Evolutionary conservation across 2,113 vertebrate genomes (phyloP).

Genomic region (Podiceps cristatus): DNA sequence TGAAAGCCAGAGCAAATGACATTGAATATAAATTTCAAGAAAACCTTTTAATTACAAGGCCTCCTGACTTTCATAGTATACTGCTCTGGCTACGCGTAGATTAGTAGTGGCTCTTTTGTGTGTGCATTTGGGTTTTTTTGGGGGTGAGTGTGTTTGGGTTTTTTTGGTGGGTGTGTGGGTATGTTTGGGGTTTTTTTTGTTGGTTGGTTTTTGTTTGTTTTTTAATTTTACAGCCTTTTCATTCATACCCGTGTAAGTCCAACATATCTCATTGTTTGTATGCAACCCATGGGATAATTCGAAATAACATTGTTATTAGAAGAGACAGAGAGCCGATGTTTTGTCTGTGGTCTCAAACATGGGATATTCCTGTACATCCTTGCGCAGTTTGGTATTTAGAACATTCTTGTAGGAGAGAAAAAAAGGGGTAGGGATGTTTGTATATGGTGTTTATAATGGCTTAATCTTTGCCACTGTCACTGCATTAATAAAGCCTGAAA

Average conservation of each 20-base stretch:
- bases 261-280: not conserved
- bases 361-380: not conserved
- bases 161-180: no score
- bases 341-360: not conserved
- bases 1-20: not conserved
- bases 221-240: not conserved
- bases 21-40: not conserved
- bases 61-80: not conserved
- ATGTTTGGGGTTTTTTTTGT: no score
- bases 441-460: not conserved
- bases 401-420: not conserved
- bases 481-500: not conserved
- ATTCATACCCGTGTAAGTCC: accelerated
- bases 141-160: no score
- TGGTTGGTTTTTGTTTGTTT: not conserved
- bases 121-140: not conserved
- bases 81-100: not conserved
- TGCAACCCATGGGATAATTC: not conserved
- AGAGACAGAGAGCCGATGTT: not conserved
- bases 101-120: not conserved
- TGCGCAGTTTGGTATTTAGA: not conserved
- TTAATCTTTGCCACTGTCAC: not conserved
- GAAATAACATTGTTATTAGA: not conserved
- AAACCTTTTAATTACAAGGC: not conserved
- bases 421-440: not conserved